Percentiles rank a stretch among this genome's conserved stretches.
These are phyloP conservation scores for Sycophaga agraensis DNA, from an alignment of 1,140 invertebrate genomes.

Conservation along the genomic window DNA sequence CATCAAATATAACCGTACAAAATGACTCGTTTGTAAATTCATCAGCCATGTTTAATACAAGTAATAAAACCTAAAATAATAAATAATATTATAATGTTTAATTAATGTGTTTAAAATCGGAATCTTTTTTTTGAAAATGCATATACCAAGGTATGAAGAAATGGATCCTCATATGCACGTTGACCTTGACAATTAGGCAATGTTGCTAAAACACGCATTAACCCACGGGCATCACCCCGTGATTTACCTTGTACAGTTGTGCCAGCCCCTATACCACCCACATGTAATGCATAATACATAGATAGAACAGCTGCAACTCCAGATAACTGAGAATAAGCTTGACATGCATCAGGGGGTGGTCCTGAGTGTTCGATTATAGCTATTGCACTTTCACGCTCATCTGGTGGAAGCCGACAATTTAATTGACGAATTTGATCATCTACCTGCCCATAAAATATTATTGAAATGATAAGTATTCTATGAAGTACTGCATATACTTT, in stretches of 20 bases:
- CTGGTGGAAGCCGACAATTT: conserved; percentile 85
- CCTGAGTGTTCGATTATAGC: conserved; percentile 93
- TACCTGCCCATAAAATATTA: conserved; percentile 50
- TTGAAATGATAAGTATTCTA: neutral
- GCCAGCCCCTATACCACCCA: conserved; percentile 73
- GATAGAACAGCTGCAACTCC: conserved; percentile 88
- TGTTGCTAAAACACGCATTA: conserved; percentile 85
- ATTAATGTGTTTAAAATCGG: conserved; percentile 2
- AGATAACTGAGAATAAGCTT: conserved; percentile 87
- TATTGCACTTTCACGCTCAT: conserved; percentile 89
- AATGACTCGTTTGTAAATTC: conserved; percentile 94
- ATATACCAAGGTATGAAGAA: conserved; percentile 82
- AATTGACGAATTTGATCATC: conserved; percentile 92
- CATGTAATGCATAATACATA: conserved; percentile 93
- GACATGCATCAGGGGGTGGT: conserved; percentile 88
- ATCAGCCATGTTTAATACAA: conserved; percentile 82
- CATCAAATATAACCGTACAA: conserved; percentile 93
- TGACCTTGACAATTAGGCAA: conserved; percentile 89
- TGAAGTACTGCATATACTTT: neutral
- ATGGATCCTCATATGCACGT: conserved; percentile 91
- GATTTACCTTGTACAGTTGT: conserved; percentile 60
- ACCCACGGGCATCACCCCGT: conserved; percentile 77
- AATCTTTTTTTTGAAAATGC: neutral
- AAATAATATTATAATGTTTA: neutral
- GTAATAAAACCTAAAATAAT: conserved; percentile 68